Percentiles rank a stretch among this genome's conserved stretches.
phyloP scores from a whole-genome alignment of 2,888 invertebrate species.

The Troides helena region DNA sequence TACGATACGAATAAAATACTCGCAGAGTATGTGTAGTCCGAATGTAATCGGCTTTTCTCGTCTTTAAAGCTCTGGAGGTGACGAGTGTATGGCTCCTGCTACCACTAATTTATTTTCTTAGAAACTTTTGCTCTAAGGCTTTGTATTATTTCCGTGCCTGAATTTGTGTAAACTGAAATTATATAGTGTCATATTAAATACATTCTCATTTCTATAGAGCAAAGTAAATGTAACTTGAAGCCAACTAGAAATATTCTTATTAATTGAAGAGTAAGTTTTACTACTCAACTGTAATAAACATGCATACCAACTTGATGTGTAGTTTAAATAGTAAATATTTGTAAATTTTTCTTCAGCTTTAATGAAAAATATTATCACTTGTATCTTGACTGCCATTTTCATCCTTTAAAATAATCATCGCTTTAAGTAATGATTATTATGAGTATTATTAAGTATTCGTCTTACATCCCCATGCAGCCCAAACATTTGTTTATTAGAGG shows the following conservation, averaged over 20 bases:
- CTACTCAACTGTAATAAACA: no score
- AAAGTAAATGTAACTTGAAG: background rate
- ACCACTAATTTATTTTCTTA: conserved; percentile 1
- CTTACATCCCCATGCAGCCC: no score
- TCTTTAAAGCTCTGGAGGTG: conserved; percentile 39
- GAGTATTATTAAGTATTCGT: no score
- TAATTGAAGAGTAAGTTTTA: no score
- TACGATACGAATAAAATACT: conserved; percentile 21
- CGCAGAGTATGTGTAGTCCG: conserved; percentile 43
- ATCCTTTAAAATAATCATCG: no score
- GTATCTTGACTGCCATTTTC: no score
- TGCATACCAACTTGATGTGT: no score
- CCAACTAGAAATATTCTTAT: background rate
- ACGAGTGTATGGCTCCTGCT: background rate
- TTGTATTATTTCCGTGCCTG: background rate
- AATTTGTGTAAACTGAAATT: background rate
- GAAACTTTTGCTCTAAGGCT: background rate
- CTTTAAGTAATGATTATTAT: no score
- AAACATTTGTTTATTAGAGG: no score
- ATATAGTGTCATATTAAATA: background rate
- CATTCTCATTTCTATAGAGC: background rate
- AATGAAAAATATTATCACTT: no score
- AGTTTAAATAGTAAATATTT: no score
- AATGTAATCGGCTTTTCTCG: conserved; percentile 70
- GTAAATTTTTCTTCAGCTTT: no score